Evolutionary conservation across 2,888 invertebrate genomes (phyloP).

Genomic region (Erebia palarica): DNA sequence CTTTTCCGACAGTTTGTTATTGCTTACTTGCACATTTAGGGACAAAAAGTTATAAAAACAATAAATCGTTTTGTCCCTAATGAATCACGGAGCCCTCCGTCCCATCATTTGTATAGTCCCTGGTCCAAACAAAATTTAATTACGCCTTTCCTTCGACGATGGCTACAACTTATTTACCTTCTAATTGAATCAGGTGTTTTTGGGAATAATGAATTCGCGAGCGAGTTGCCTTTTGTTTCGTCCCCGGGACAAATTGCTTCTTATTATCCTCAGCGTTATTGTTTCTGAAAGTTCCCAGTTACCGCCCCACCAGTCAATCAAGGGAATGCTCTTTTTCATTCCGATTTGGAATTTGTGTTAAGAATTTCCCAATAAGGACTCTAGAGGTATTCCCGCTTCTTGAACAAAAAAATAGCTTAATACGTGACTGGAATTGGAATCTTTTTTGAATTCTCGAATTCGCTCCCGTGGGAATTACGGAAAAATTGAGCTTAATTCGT

Average conservation of each 20-base stretch:
- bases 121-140: conserved; percentile 46
- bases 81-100: conserved; percentile 29
- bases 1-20: conserved; percentile 9
- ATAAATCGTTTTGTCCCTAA: conserved; percentile 34
- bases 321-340: conserved; percentile 17
- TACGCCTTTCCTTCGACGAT: conserved; percentile 39
- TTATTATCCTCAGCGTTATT: conserved; percentile 34
- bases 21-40: conserved; percentile 18
- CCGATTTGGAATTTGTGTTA: conserved; percentile 9
- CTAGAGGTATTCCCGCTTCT: neutral
- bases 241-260: conserved; percentile 38
- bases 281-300: conserved; percentile 34
- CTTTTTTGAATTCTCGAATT: neutral
- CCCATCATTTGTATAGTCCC: conserved; percentile 37
- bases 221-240: conserved; percentile 30
- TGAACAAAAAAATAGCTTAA: neutral
- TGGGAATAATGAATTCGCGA: conserved; percentile 44
- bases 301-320: conserved; percentile 30
- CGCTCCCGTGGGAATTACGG: too few relatives aligned
- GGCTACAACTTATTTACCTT: conserved; percentile 43
- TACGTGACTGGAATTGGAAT: conserved; percentile 4
- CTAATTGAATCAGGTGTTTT: conserved; percentile 50
- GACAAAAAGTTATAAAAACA: conserved; percentile 24
- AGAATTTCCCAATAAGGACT: conserved; percentile 9
- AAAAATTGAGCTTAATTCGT: too few relatives aligned